These are phyloP conservation scores for Heliconius melpomene DNA, from an alignment of 1,140 invertebrate species.

Conservation along the genomic window DNA sequence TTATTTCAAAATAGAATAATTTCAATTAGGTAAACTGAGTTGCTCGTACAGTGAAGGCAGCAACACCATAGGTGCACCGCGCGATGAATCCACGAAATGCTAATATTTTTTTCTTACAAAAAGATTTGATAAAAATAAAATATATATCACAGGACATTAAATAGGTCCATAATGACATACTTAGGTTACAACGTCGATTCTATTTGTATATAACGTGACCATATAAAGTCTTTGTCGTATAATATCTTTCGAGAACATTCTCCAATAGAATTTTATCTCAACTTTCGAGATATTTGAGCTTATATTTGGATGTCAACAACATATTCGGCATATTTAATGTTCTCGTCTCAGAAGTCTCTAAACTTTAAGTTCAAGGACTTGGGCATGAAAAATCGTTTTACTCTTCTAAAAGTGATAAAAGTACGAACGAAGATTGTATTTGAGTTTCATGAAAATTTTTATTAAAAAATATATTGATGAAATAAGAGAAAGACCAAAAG, in stretches of 20 bases:
- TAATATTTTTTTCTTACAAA: too few relatives aligned
- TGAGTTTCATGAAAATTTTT: background rate
- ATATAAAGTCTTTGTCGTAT: background rate
- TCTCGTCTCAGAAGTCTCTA: background rate
- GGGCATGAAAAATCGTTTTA: slow-evolving; percentile 1
- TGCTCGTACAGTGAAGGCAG: too few relatives aligned
- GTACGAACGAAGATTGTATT: background rate
- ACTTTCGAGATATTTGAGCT: background rate
- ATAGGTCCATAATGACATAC: background rate
- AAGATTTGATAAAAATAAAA: too few relatives aligned
- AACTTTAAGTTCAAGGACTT: slow-evolving; percentile 2
- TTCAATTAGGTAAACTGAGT: too few relatives aligned
- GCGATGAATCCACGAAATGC: too few relatives aligned
- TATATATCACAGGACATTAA: background rate
- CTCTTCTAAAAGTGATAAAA: slow-evolving; percentile 6
- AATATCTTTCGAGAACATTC: background rate
- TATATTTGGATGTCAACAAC: background rate
- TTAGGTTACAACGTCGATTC: background rate
- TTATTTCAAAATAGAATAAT: too few relatives aligned
- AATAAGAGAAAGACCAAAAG: too few relatives aligned
- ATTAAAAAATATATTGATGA: background rate
- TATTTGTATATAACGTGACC: background rate
- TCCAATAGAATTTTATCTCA: background rate
- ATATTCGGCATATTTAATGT: background rate
- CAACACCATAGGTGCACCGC: too few relatives aligned